Evolutionary conservation across 2,888 invertebrate species (phyloP).

Genomic region (Omphaloscelis lunosa): DNA sequence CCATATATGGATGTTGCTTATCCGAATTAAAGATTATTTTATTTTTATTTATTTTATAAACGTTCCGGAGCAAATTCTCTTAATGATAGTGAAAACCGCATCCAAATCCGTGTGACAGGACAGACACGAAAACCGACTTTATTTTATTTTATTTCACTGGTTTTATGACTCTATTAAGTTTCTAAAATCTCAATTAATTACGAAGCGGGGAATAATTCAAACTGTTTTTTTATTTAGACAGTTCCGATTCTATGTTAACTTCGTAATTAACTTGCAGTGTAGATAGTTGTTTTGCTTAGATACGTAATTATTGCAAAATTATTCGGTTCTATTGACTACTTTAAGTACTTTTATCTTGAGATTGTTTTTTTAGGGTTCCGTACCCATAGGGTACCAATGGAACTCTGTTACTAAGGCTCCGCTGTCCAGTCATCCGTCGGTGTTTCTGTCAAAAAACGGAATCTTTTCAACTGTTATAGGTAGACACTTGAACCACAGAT

Average conservation of each 20-base stretch:
- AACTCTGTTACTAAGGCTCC: too few relatives aligned
- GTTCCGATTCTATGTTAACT: not conserved
- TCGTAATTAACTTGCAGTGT: not conserved
- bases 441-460: too few relatives aligned
- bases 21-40: too few relatives aligned
- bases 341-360: not conserved
- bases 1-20: too few relatives aligned
- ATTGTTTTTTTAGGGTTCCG: too few relatives aligned
- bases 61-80: not conserved
- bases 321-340: not conserved
- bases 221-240: not conserved
- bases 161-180: not conserved
- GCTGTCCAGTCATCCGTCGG: too few relatives aligned
- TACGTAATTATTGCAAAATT: too few relatives aligned
- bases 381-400: too few relatives aligned
- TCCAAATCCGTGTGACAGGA: not conserved
- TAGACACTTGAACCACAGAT: too few relatives aligned
- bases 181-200: not conserved
- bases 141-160: not conserved
- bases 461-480: too few relatives aligned
- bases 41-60: not conserved
- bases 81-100: not conserved
- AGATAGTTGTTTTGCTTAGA: too few relatives aligned
- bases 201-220: not conserved
- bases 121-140: not conserved